Evolutionary conservation across 2,888 invertebrate genomes (phyloP).

Genomic region (Athalia circularis): DNA sequence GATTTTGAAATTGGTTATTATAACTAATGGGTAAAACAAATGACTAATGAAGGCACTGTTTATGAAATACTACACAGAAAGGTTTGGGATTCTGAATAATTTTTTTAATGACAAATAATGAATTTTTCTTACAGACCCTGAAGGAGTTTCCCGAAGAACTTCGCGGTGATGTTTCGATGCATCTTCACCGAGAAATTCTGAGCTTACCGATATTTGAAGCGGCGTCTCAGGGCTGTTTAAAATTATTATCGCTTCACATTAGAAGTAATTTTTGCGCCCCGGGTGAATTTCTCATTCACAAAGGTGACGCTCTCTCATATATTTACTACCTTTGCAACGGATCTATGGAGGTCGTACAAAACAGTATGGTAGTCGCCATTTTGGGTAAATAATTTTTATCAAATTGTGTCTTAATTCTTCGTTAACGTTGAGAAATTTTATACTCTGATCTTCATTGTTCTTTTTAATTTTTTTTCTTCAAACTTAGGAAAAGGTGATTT

Average conservation of each 20-base stretch:
- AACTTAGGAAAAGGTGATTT: slow-evolving; percentile 93
- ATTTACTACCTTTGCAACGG: slow-evolving; percentile 98
- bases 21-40: slow-evolving; percentile 13
- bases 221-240: slow-evolving; percentile 95
- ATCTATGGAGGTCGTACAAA: slow-evolving; percentile 97
- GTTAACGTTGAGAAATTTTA: no score
- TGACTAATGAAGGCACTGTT: slow-evolving; percentile 20
- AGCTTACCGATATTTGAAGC: slow-evolving; percentile 95
- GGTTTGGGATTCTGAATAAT: no score
- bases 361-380: slow-evolving; percentile 97
- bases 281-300: slow-evolving; percentile 95
- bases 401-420: not conserved
- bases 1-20: no score
- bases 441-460: no score
- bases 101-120: not conserved
- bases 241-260: slow-evolving; percentile 93
- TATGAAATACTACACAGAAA: no score
- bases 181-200: slow-evolving; percentile 95
- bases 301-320: slow-evolving; percentile 94
- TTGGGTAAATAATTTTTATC: slow-evolving; percentile 81
- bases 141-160: slow-evolving; percentile 98
- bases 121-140: slow-evolving; percentile 82
- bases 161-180: slow-evolving; percentile 96
- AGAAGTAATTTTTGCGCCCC: slow-evolving; percentile 97
- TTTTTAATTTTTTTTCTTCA: not conserved